Percentiles rank a stretch among this genome's conserved stretches.
These are phyloP conservation scores for Scartelaos histophorus DNA, from an alignment of 2,113 vertebrate species.

Conservation along the genomic window DNA sequence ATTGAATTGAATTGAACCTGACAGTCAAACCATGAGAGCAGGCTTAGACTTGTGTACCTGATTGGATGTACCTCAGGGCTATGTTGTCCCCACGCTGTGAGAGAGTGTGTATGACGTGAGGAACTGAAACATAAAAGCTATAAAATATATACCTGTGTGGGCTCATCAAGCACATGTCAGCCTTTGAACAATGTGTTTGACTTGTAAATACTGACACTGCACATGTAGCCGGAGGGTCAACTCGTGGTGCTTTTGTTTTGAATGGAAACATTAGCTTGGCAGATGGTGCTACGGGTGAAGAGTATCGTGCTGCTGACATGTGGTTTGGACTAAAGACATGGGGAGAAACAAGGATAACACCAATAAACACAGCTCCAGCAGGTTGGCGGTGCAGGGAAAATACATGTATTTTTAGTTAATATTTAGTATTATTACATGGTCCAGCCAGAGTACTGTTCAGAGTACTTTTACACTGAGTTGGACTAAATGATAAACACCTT, in stretches of 20 bases:
- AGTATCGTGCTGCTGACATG: conserved; percentile 35
- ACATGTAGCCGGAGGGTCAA: conserved; percentile 11
- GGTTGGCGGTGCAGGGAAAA: background rate
- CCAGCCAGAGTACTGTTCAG: no score
- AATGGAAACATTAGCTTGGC: conserved; percentile 50
- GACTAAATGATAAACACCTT: no score
- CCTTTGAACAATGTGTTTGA: conserved; percentile 29
- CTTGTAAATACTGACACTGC: conserved; percentile 18
- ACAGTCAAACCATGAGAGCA: no score
- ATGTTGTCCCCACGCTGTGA: background rate
- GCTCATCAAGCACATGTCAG: conserved; percentile 9
- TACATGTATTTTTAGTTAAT: no score
- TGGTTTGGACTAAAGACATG: conserved; percentile 57
- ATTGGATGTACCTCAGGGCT: background rate
- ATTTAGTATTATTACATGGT: no score
- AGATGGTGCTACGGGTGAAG: conserved; percentile 25
- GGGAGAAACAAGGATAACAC: conserved; percentile 27
- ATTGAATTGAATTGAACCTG: no score
- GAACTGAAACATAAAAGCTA: conserved; percentile 25
- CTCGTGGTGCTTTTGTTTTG: conserved; percentile 30
- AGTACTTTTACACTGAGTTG: no score
- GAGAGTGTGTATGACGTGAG: conserved; percentile 37
- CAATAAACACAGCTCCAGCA: conserved; percentile 9
- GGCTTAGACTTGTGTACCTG: background rate
- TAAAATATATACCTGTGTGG: conserved; percentile 17